phyloP scores from a whole-genome alignment of 1,140 invertebrate genomes.

The Pseudomyrmex gracilis region DNA sequence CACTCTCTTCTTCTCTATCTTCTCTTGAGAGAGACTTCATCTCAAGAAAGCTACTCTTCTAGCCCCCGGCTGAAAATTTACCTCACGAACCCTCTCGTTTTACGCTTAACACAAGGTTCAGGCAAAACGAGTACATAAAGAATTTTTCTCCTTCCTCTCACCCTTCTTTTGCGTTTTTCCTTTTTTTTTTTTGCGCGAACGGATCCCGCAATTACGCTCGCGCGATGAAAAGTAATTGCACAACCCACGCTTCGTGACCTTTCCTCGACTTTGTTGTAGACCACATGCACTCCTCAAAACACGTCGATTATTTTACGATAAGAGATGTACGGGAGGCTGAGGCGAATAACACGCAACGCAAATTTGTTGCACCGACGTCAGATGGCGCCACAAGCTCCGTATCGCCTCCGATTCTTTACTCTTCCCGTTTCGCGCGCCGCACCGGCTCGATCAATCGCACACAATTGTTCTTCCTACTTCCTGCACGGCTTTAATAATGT shows the following conservation, averaged over 20 bases:
- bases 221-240: constrained; percentile 72
- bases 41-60: neutral
- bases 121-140: constrained; percentile 12
- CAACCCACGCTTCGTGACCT: constrained; percentile 71
- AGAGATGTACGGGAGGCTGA: constrained; percentile 20
- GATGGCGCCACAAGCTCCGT: constrained; percentile 65
- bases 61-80: constrained; percentile 38
- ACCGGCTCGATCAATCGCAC: constrained; percentile 2
- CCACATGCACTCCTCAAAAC: constrained; percentile 47
- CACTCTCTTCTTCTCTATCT: neutral
- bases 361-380: constrained; percentile 54
- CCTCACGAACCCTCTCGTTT: constrained; percentile 41
- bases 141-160: neutral
- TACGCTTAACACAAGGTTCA: constrained; percentile 22
- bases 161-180: neutral
- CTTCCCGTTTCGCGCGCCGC: neutral
- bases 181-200: neutral
- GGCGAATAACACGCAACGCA: constrained; percentile 47
- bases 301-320: constrained; percentile 40
- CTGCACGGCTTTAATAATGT: neutral
- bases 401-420: neutral
- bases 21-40: neutral
- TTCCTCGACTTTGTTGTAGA: constrained; percentile 67
- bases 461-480: neutral
- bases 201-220: constrained; percentile 64